Base-by-base conservation (phyloP, 2,797 vertebrate genomes). In the Coreius guichenoti region DNA sequence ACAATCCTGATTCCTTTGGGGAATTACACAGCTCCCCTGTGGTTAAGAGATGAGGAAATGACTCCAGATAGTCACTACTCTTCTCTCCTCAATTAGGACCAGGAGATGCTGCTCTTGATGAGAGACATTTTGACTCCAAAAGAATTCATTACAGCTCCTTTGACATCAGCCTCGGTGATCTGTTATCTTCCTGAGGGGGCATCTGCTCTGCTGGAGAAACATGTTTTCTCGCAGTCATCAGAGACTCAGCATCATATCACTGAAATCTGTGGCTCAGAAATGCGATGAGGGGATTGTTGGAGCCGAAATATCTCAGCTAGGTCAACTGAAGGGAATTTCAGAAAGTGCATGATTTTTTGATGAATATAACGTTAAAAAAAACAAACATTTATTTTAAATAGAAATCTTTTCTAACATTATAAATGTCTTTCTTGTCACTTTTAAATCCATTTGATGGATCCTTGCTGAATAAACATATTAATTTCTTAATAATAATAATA, bases 111-210 rank as follows among this genome's bases (percentile, higher is more conserved):
- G 74, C 54, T 85, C 26, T 72, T 61, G 65, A 79, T 84, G 74
- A 84, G 75, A 84, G 83, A 84, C 29, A 31, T 85, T 85, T 63
- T 72, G 67, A 80, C 83, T 80, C 47, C 26, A 80, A 58, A 80
- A 85, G 14, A 70, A 73, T 80, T 85, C 67, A 72, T 80, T 85
- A 85, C 51, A 72, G 21, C 83, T 80, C 29, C 47, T 75, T 83
- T 70, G 67, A 80, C 83, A 79, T 70, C 49, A 51, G 63, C 63
- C 2, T 68, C n/a, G 23, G 61, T 12, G 36, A 84, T 67, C 61
- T 69, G 74, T 58, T 69, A 51, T 39, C 17, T 83, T 26, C 58
- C 45, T 26, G 29, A 76, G 58, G 45, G 63, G 9, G 33, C 39
- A n/a, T 45, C 67, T 43, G 49, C 17, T 23, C 51, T 77, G 75